phyloP scores from a whole-genome alignment of 2,888 invertebrate species.

The Mayetiola destructor region DNA sequence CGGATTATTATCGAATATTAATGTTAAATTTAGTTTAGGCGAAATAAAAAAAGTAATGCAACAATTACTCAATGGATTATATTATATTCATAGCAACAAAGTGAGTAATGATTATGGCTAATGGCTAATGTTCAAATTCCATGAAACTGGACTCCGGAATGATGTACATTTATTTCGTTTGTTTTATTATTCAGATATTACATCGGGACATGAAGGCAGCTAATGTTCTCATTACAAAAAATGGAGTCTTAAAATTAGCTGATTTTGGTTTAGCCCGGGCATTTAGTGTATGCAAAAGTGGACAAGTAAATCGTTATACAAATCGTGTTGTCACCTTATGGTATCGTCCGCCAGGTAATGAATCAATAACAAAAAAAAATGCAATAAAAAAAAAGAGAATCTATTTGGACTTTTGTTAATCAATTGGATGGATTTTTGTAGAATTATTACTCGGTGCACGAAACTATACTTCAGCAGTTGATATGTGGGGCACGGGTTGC shows the following conservation, averaged over 20 bases:
- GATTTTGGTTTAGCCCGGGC: conserved; percentile 96
- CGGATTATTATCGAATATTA: conserved; percentile 83
- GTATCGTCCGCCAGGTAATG: conserved; percentile 52
- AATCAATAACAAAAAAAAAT: too few species aligned
- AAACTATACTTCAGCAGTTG: conserved; percentile 93
- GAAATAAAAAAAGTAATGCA: conserved; percentile 93
- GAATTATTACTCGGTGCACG: conserved; percentile 58
- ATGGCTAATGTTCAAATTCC: too few species aligned
- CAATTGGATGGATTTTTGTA: neutral
- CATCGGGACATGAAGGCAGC: conserved; percentile 99
- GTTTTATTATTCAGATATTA: too few species aligned
- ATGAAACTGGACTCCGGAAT: too few species aligned
- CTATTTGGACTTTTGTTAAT: conserved; percentile 45
- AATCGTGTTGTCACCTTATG: conserved; percentile 94
- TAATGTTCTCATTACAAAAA: conserved; percentile 92
- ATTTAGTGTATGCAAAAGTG: conserved; percentile 75
- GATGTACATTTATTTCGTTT: too few species aligned
- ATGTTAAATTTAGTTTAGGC: conserved; percentile 89
- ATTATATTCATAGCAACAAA: conserved; percentile 93
- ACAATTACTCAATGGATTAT: conserved; percentile 71
- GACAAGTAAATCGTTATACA: conserved; percentile 81
- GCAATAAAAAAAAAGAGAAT: neutral
- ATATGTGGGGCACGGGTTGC: conserved; percentile 95
- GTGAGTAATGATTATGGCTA: conserved; percentile 33
- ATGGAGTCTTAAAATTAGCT: conserved; percentile 85